Evolutionary conservation across 2,113 vertebrate species (phyloP).

Genomic region (Circaetus gallicus): DNA sequence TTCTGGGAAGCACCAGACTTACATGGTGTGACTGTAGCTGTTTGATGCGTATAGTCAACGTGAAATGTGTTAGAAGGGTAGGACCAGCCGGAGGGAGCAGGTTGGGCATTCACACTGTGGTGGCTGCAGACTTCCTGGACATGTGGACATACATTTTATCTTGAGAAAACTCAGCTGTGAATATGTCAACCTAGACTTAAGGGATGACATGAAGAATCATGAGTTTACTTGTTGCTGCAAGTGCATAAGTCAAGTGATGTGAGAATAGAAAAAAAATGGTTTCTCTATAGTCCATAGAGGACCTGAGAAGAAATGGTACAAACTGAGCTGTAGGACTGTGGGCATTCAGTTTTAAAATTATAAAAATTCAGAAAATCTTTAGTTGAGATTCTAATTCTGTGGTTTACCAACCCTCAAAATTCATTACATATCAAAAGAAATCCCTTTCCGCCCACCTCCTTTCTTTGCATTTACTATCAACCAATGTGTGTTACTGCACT

Average conservation of each 20-base stretch:
- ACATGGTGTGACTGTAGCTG: background rate
- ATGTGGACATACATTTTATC: background rate
- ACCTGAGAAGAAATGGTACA: background rate
- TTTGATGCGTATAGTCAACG: background rate
- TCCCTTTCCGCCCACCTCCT: background rate
- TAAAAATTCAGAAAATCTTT: background rate
- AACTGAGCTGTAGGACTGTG: background rate
- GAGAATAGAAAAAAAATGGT: background rate
- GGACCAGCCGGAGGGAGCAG: background rate
- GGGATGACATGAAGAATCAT: background rate
- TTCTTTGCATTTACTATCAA: background rate
- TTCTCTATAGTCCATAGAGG: background rate
- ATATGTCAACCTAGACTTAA: background rate
- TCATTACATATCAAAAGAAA: background rate
- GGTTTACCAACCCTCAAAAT: background rate
- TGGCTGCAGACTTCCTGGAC: background rate
- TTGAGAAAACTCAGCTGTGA: background rate
- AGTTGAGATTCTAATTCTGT: background rate
- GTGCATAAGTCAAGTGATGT: background rate
- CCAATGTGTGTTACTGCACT: background rate
- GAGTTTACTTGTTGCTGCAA: background rate
- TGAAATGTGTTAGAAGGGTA: background rate
- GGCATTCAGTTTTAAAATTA: background rate
- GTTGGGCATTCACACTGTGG: rapidly evolving
- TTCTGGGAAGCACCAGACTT: background rate